Percentiles rank a stretch among this genome's conserved stretches.
Evolutionary conservation across 2,113 vertebrate species (phyloP).

Genomic region (Galeopterus variegatus): DNA sequence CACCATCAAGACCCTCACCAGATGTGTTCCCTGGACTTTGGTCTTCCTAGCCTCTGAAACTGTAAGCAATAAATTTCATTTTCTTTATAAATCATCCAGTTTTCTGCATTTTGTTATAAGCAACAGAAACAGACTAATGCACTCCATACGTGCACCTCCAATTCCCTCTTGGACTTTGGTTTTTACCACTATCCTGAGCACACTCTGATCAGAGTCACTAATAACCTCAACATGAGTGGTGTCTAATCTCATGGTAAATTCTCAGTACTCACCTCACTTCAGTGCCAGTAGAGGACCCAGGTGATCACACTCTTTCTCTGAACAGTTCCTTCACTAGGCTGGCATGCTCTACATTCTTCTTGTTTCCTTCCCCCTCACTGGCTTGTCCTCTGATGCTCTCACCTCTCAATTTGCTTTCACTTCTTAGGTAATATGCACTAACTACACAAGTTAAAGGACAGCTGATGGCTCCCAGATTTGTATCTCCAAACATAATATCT

Average conservation of each 20-base stretch:
- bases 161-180: background rate
- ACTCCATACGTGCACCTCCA: background rate
- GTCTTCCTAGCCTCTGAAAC: too few relatives aligned
- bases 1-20: too few relatives aligned
- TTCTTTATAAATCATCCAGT: too few relatives aligned
- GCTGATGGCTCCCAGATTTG: background rate
- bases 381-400: background rate
- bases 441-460: background rate
- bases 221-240: background rate
- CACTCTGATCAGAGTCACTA: background rate
- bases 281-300: background rate
- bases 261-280: background rate
- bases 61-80: too few relatives aligned
- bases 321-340: background rate
- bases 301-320: background rate
- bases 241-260: background rate
- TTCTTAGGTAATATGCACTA: background rate
- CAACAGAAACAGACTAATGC: too few relatives aligned
- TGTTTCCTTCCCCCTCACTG: background rate
- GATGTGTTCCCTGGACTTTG: too few relatives aligned
- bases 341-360: background rate
- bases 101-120: too few relatives aligned
- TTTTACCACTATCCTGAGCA: background rate
- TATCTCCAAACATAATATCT: background rate
- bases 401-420: background rate